A percentile compares a stretch with the other conserved stretches of the same genome.
Evolutionary conservation across 2,797 vertebrate genomes (phyloP).

Genomic region (Macropodus opercularis): DNA sequence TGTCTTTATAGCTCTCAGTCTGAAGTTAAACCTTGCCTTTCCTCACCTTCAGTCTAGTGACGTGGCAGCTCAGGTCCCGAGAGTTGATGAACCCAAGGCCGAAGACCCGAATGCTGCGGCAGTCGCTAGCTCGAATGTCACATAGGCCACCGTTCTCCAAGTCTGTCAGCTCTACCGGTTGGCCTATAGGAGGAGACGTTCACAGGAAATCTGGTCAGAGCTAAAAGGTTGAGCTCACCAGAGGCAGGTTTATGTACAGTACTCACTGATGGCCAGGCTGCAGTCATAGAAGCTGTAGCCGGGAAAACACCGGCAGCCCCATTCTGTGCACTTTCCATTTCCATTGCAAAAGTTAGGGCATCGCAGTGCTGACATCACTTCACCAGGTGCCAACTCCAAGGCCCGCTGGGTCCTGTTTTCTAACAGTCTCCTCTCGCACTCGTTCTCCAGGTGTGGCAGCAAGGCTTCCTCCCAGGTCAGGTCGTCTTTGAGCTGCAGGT

Average conservation of each 20-base stretch:
- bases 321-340: constrained; percentile 79
- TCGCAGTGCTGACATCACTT: constrained; percentile 70
- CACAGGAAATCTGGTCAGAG: background rate
- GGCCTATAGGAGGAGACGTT: constrained; percentile 54
- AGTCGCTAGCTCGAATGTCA: constrained; percentile 69
- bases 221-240: background rate
- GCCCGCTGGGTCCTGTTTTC: constrained; percentile 66
- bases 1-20: background rate
- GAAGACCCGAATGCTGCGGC: constrained; percentile 68
- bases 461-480: constrained; percentile 76
- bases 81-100: constrained; percentile 77
- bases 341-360: constrained; percentile 81
- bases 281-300: constrained; percentile 82
- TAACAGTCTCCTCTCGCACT: constrained; percentile 84
- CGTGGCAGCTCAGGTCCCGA: constrained; percentile 73
- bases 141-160: constrained; percentile 80
- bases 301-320: constrained; percentile 81
- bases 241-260: background rate
- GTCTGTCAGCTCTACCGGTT: constrained; percentile 74
- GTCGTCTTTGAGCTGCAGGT: constrained; percentile 85
- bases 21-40: background rate
- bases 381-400: constrained; percentile 23
- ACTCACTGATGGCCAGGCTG: constrained; percentile 81
- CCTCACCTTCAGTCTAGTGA: constrained; percentile 79
- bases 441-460: constrained; percentile 84